Conservation (phyloP, 2,113 vertebrate genomes). For the Polypterus senegalus region DNA sequence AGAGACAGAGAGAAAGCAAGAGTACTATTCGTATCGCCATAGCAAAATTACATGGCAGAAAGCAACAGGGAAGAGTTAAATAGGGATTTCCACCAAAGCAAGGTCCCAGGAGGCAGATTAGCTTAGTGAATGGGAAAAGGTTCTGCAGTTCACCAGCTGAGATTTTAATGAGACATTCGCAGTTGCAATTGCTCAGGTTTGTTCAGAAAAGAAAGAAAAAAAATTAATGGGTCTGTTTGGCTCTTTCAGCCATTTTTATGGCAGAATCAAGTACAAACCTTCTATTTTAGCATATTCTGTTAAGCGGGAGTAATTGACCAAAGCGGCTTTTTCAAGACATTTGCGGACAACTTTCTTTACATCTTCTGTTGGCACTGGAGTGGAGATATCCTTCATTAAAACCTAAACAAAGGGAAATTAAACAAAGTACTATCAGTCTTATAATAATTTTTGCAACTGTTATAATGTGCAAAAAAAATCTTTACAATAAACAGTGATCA, state of each 20-base stretch:
- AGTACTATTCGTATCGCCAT: neutral
- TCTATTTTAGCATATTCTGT: conserved; percentile 87
- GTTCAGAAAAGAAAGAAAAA: conserved; percentile 41
- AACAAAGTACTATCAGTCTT: neutral
- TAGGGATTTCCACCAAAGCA: conserved; percentile 47
- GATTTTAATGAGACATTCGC: conserved; percentile 72
- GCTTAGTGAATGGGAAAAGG: conserved; percentile 65
- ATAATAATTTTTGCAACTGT: no score
- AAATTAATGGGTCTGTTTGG: conserved; percentile 46
- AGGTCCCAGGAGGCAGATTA: conserved; percentile 68
- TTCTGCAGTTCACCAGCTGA: conserved; percentile 64
- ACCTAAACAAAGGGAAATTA: conserved; percentile 46
- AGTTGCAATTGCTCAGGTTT: conserved; percentile 49
- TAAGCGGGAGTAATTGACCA: conserved; percentile 88
- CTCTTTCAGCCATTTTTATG: conserved; percentile 42
- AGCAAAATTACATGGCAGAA: neutral
- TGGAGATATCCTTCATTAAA: conserved; percentile 95
- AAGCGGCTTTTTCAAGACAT: conserved; percentile 86
- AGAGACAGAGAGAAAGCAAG: no score
- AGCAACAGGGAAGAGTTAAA: conserved; percentile 57
- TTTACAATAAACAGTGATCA: no score
- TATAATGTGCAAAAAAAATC: no score
- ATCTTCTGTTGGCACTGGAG: conserved; percentile 81
- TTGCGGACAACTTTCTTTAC: conserved; percentile 83
- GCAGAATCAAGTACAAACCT: conserved; percentile 60